Percentiles rank a stretch among this genome's conserved stretches.
Evolutionary conservation across 2,797 vertebrate species (phyloP).

Genomic region (Thripadectes ignobilis): DNA sequence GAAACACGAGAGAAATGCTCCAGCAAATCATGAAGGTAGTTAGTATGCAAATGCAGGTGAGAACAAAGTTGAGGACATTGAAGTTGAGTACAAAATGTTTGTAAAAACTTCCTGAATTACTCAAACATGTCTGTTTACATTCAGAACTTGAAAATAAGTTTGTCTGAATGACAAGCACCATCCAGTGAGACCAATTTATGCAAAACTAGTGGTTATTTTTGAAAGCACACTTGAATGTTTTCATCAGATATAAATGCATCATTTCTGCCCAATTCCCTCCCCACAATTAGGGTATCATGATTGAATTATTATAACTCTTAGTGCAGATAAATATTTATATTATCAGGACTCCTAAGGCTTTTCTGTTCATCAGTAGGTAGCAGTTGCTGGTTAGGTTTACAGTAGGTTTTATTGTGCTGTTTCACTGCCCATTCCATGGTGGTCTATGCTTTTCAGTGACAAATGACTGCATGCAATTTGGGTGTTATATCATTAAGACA

Average conservation of each 20-base stretch:
- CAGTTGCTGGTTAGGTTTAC: neutral
- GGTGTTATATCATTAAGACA: constrained; percentile 57
- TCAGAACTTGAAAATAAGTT: neutral
- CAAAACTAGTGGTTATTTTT: neutral
- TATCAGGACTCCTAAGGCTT: constrained; percentile 29
- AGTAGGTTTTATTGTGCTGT: constrained; percentile 40
- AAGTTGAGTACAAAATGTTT: neutral
- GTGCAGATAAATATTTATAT: constrained; percentile 15
- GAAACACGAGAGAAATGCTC: neutral
- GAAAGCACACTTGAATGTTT: neutral
- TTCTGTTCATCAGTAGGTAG: constrained; percentile 3
- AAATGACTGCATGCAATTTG: constrained; percentile 29
- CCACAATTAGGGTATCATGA: neutral
- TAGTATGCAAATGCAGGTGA: neutral
- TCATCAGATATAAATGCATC: neutral
- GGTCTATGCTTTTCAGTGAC: constrained; percentile 34
- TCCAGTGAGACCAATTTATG: neutral
- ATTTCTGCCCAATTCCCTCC: neutral
- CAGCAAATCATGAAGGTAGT: neutral
- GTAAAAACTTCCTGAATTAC: neutral
- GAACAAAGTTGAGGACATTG: neutral
- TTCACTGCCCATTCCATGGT: neutral
- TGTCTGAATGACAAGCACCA: neutral
- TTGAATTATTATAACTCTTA: constrained; percentile 21
- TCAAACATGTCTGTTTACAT: neutral